Evolutionary conservation across 2,113 vertebrate species (phyloP).

Genomic region (Anarhynchus alexandrinus): DNA sequence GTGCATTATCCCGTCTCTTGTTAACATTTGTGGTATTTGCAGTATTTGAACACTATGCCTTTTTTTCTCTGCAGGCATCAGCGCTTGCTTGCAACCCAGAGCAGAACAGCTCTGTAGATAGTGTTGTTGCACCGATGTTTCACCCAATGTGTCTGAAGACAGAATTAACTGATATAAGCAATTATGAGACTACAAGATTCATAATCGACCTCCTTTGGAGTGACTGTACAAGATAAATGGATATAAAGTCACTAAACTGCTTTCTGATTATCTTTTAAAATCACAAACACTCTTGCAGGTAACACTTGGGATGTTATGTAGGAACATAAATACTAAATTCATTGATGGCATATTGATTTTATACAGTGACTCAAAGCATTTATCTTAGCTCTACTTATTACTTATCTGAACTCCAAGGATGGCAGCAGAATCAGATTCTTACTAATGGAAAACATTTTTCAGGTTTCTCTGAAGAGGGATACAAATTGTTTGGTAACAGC

Average conservation of each 20-base stretch:
- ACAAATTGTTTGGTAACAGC: conserved; percentile 5
- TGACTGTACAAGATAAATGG: neutral
- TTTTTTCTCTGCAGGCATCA: neutral
- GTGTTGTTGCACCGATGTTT: neutral
- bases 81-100: neutral
- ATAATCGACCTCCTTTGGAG: neutral
- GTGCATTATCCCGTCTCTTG: neutral
- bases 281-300: neutral
- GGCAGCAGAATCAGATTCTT: neutral
- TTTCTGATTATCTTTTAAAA: conserved; percentile 26
- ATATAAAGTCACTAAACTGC: neutral
- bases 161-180: neutral
- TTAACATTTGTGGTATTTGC: neutral
- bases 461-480: conserved; percentile 21
- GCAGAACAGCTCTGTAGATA: neutral
- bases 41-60: neutral
- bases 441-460: neutral
- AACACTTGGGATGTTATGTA: neutral
- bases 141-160: neutral
- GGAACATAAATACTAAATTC: neutral
- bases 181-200: neutral
- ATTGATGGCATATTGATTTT: conserved; percentile 45
- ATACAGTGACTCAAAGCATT: neutral
- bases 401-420: neutral
- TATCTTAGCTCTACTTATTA: neutral